phyloP scores from a whole-genome alignment of 2,797 vertebrate species.

The Perdix hodgsoniae region DNA sequence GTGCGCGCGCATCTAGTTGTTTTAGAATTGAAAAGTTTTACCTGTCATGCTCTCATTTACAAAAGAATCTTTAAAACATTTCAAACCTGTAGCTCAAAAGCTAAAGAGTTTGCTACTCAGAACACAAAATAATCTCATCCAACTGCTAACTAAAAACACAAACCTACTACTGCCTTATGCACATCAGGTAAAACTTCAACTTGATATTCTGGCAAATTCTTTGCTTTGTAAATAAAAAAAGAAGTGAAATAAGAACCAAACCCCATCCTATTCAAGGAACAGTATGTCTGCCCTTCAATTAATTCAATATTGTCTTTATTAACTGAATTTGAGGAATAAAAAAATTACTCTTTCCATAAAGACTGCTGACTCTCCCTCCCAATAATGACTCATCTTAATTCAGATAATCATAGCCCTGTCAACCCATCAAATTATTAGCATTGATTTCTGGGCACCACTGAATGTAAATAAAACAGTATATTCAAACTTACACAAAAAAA shows the following conservation, averaged over 20 bases:
- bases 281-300: background rate
- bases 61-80: background rate
- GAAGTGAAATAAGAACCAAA: background rate
- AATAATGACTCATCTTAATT: background rate
- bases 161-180: background rate
- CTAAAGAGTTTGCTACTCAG: background rate
- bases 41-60: background rate
- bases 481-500: background rate
- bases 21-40: background rate
- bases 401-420: background rate
- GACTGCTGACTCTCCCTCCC: slow-evolving; percentile 9
- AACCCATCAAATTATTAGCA: slow-evolving; percentile 1
- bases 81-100: background rate
- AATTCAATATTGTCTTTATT: background rate
- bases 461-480: background rate
- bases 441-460: background rate
- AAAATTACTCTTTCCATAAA: background rate
- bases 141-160: background rate
- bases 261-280: background rate
- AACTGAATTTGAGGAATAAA: background rate
- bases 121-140: background rate
- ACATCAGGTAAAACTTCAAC: background rate
- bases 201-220: background rate
- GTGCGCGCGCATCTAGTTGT: background rate
- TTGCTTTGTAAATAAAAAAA: background rate